These are phyloP conservation scores for Eurystomus glaucurus DNA, from an alignment of 2,797 vertebrate genomes.

Conservation along the genomic window DNA sequence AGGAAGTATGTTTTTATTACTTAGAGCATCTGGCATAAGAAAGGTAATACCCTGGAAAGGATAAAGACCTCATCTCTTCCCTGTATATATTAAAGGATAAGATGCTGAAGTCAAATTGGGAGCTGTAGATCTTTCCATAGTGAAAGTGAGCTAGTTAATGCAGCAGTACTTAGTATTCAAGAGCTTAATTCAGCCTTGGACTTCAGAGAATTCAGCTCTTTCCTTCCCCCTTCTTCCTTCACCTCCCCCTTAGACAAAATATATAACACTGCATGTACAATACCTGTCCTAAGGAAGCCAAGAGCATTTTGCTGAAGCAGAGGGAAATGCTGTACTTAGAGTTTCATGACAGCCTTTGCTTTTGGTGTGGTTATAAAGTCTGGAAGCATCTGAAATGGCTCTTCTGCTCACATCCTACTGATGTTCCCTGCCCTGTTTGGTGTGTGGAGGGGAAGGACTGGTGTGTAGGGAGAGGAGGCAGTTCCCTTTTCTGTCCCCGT, in stretches of 20 bases:
- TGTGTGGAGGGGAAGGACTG: neutral
- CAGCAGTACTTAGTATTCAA: conserved; percentile 54
- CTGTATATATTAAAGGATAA: conserved; percentile 26
- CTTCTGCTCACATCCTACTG: neutral
- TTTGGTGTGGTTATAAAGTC: neutral
- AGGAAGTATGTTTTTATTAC: neutral
- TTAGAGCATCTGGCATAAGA: neutral
- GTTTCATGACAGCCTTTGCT: neutral
- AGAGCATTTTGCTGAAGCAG: neutral
- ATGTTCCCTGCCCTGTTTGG: neutral
- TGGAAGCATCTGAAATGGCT: neutral
- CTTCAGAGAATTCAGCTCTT: conserved; percentile 40
- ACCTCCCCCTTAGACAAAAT: neutral
- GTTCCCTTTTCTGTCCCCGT: neutral
- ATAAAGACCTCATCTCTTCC: neutral
- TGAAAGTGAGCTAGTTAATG: conserved; percentile 15
- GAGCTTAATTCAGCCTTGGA: conserved; percentile 56
- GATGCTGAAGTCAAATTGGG: neutral
- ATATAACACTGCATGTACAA: neutral
- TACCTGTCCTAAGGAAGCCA: neutral
- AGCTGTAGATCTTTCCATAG: neutral
- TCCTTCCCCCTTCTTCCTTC: conserved; percentile 7
- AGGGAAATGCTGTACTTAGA: neutral
- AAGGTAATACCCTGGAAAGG: neutral
- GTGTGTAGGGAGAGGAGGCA: neutral